These are phyloP conservation scores for Leptopterna dolabrata DNA, from an alignment of 2,888 invertebrate genomes.

Conservation along the genomic window DNA sequence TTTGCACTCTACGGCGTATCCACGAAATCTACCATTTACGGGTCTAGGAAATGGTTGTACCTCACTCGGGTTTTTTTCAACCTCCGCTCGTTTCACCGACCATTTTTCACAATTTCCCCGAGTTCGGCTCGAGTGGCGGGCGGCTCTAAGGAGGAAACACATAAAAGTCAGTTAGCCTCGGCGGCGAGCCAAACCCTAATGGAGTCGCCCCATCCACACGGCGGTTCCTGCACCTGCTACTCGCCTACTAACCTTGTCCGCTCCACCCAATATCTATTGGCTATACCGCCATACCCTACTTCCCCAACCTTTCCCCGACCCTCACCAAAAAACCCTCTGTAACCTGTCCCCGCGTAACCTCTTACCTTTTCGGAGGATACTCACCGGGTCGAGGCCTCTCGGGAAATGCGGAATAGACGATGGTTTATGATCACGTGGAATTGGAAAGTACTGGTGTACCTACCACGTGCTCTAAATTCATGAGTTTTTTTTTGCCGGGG, in stretches of 20 bases:
- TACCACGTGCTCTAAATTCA: background rate
- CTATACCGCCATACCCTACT: background rate
- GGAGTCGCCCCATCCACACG: background rate
- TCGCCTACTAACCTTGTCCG: background rate
- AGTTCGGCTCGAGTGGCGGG: background rate
- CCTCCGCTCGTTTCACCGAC: too few relatives aligned
- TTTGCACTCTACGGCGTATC: too few relatives aligned
- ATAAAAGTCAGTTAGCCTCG: constrained; percentile 17
- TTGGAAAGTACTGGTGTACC: background rate
- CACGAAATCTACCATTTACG: too few relatives aligned
- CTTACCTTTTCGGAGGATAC: background rate
- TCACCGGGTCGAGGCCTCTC: background rate
- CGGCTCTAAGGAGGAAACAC: background rate
- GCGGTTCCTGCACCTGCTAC: background rate
- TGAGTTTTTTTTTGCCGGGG: background rate
- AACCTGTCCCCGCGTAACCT: background rate
- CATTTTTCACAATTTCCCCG: background rate
- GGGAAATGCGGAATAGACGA: background rate
- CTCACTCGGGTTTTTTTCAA: too few relatives aligned
- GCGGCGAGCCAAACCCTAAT: constrained; percentile 14
- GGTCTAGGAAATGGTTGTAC: too few relatives aligned
- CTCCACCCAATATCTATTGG: background rate
- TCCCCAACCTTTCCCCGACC: background rate
- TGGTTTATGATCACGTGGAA: background rate
- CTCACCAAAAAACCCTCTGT: too few relatives aligned